These are phyloP conservation scores for Drosophila prostipennis DNA, from an alignment of 2,888 invertebrate genomes.

Conservation along the genomic window DNA sequence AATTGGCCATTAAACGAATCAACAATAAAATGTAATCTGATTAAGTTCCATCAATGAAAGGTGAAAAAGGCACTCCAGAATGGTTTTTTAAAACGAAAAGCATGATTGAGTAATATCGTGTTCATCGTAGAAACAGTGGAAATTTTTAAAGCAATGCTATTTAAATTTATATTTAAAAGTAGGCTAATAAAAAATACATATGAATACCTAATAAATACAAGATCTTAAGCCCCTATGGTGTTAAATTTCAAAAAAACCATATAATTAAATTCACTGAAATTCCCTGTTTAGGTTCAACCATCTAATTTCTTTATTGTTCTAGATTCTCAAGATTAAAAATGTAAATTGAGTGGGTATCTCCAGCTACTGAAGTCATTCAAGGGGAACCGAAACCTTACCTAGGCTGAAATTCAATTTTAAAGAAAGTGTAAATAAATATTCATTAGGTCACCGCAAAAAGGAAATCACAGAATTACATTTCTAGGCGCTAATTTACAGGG, in stretches of 20 bases:
- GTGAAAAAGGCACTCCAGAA: conserved; percentile 5
- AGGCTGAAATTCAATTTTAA: conserved; percentile 1
- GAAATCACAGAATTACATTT: not conserved
- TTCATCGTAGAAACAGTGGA: not conserved
- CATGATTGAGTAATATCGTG: not conserved
- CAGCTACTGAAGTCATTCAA: conserved; percentile 15
- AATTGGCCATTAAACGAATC: conserved; percentile 26
- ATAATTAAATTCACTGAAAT: not conserved
- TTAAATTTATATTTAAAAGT: not conserved
- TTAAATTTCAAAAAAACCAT: not conserved
- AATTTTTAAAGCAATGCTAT: not conserved
- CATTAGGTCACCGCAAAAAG: conserved; percentile 21
- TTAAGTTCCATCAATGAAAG: not conserved
- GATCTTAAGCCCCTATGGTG: not conserved
- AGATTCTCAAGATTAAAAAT: conserved; percentile 31
- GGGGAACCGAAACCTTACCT: conserved; percentile 20
- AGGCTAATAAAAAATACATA: too few relatives aligned
- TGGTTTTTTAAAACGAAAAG: not conserved
- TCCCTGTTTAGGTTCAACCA: not conserved
- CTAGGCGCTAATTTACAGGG: conserved; percentile 24
- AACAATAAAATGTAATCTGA: conserved; percentile 5
- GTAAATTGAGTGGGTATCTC: conserved; percentile 15
- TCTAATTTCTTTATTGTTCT: conserved; percentile 11
- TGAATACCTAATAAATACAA: too few relatives aligned
- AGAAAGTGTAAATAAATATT: conserved; percentile 26